Evolutionary conservation across 2,113 vertebrate genomes (phyloP).

Genomic region (Seriola rivoliana): DNA sequence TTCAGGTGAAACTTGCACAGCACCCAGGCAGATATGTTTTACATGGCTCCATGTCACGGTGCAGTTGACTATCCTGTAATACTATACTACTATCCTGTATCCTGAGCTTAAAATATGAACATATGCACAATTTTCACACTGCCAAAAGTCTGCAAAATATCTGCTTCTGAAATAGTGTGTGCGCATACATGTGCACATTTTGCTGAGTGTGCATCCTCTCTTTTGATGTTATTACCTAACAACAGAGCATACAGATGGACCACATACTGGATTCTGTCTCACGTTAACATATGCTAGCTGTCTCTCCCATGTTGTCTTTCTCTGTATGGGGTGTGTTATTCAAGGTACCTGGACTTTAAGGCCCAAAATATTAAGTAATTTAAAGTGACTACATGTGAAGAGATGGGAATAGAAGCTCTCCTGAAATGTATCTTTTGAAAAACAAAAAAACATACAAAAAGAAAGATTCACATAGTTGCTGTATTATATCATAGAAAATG

Average conservation of each 20-base stretch:
- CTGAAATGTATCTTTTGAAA: not conserved
- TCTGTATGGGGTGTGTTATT: conserved; percentile 24
- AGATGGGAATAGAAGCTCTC: not conserved
- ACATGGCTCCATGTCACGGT: not conserved
- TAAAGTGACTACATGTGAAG: not conserved
- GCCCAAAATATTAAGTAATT: no score
- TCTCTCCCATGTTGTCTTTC: conserved; percentile 20
- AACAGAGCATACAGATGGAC: conserved; percentile 50
- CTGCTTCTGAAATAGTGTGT: conserved; percentile 20
- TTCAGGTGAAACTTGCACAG: not conserved
- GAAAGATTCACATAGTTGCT: not conserved
- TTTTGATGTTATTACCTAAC: conserved; percentile 49
- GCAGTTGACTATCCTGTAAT: not conserved
- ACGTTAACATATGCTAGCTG: conserved; percentile 36
- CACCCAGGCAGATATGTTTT: not conserved
- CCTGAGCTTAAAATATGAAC: not conserved
- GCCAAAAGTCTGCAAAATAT: conserved; percentile 4
- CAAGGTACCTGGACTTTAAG: conserved; percentile 10
- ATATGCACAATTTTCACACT: not conserved
- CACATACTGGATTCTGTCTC: conserved; percentile 41
- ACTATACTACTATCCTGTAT: no score
- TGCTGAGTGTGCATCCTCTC: conserved; percentile 51
- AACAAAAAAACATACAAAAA: not conserved
- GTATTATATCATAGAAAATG: not conserved
- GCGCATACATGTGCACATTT: conserved; percentile 6